Evolutionary conservation across 2,113 vertebrate genomes (phyloP).

Genomic region (Galeopterus variegatus): DNA sequence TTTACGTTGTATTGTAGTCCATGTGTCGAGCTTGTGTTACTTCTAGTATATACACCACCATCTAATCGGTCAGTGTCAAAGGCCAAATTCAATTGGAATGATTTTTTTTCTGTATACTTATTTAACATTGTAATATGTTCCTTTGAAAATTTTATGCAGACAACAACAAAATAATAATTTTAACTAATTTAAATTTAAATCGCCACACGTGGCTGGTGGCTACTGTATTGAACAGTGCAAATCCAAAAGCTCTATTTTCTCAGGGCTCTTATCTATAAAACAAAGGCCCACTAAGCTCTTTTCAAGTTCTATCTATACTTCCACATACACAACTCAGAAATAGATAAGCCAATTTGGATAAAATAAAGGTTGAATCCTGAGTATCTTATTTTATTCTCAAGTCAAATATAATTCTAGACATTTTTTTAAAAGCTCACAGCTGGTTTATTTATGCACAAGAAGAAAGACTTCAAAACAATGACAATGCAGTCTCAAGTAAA

Average conservation of each 20-base stretch:
- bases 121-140: background rate
- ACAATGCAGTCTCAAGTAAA: constrained; percentile 46
- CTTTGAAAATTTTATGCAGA: background rate
- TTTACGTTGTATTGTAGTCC: background rate
- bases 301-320: background rate
- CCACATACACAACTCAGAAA: background rate
- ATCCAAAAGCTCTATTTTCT: background rate
- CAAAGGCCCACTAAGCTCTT: background rate
- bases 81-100: background rate
- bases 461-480: constrained; percentile 57
- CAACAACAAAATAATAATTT: background rate
- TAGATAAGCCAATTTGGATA: constrained; percentile 6
- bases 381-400: constrained; percentile 33
- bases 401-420: constrained; percentile 22
- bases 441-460: constrained; percentile 57
- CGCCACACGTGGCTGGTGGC: background rate
- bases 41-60: background rate
- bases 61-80: background rate
- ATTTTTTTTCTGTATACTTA: background rate
- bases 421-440: background rate
- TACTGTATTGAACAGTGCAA: background rate
- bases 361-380: background rate
- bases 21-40: background rate
- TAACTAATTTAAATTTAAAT: constrained; percentile 49
- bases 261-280: background rate